phyloP scores from a whole-genome alignment of 2,888 invertebrate genomes.

The Ophion slaviceki region DNA sequence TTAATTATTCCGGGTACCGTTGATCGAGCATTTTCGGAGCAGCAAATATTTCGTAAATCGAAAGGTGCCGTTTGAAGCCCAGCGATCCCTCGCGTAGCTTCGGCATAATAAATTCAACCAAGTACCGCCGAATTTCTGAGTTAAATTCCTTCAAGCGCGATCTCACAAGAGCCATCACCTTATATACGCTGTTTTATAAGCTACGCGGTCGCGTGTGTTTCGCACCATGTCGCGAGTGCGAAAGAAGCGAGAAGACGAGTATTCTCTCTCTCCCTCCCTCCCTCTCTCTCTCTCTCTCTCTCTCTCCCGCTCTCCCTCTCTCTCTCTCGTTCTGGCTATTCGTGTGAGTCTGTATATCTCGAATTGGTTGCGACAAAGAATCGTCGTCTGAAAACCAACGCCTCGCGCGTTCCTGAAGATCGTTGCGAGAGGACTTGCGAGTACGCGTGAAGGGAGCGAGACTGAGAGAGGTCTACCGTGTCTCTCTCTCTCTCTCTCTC shows the following conservation, averaged over 20 bases:
- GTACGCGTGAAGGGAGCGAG: constrained; percentile 18
- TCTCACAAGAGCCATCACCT: constrained; percentile 57
- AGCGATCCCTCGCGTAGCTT: constrained; percentile 17
- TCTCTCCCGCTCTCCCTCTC: constrained; percentile 7
- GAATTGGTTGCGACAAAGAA: constrained; percentile 61
- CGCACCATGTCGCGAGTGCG: constrained; percentile 17
- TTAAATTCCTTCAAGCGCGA: constrained; percentile 60
- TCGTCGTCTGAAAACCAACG: constrained; percentile 55
- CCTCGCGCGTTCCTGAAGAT: constrained; percentile 47
- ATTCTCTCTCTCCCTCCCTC: constrained; percentile 41
- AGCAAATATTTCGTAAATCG: constrained; percentile 34
- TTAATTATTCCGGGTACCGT: constrained; percentile 33
- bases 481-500: neutral
- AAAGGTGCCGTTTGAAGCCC: constrained; percentile 10
- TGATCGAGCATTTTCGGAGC: constrained; percentile 24
- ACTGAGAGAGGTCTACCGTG: constrained; percentile 41
- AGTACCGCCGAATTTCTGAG: constrained; percentile 65
- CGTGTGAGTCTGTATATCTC: constrained; percentile 28
- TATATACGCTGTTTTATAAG: constrained; percentile 47
- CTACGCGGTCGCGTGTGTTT: constrained; percentile 22
- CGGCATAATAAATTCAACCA: constrained; percentile 62
- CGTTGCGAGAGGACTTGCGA: constrained; percentile 30
- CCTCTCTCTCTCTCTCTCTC: neutral
- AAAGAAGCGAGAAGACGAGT: constrained; percentile 53
- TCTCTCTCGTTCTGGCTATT: neutral